Evolutionary conservation across 1,140 invertebrate species (phyloP), one percentile per base, ranked within the genome.

Genomic region (Lasioglossum albipes): DNA sequence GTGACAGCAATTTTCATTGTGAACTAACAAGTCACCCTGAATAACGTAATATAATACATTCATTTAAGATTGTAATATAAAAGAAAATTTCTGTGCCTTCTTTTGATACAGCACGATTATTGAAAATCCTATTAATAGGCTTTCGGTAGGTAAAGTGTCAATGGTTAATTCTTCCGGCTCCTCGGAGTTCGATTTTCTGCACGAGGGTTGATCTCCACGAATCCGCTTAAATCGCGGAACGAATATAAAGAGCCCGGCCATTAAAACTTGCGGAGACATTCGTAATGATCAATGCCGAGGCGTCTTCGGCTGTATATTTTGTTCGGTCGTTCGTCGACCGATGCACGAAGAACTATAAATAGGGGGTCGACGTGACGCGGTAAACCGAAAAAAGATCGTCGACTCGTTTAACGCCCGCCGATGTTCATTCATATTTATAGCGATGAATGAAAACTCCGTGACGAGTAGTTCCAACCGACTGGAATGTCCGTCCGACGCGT

Each of bases 361-460:
- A 69, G 52, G 9, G 5, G 41, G 18, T 16, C 41, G 42, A 18
- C 52, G 65, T 67, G 45, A 49, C 52, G 62, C 42, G 70, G 61
- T 49, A 74, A 79, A 74, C 70, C 77, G 70, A 79, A 79, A 79
- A 78, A 81, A 72, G 82, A 68, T 36, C 52, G 73, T 73, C 73
- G 69, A 79, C 68, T 76, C 73, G 75, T 84, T 85, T 74, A 69
- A 76, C 77, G 69, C 22, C 31, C 3, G 49, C 36, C 77, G 41
- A 22, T 71, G 78, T 81, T 81, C 83, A 74, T 84, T 85, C 82
- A 80, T 84, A 84, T 85, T 85, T 84, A 84, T 85, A 85, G 72
- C 84, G 77, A 77, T 85, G 84, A 85, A 84, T 85, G 84, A 65
- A 85, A 81, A 81, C 54, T 80, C 54, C 68, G 75, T 64, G 75